Base-by-base conservation (phyloP, 2,888 invertebrate genomes). In the Hetaerina titia region DNA sequence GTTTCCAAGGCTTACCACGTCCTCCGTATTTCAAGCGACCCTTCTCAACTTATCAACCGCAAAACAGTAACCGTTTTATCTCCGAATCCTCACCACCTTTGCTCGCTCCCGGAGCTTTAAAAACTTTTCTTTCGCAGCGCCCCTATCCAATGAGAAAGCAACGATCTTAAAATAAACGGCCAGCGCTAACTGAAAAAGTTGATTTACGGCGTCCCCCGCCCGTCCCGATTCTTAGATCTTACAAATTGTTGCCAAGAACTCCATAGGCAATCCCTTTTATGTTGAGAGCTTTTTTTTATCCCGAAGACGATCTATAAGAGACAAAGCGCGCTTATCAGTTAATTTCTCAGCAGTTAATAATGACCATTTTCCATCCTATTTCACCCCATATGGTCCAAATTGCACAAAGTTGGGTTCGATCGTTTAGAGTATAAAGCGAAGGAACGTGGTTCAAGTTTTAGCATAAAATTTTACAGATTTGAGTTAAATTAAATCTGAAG, bases 51-150 rank as follows among this genome's bases (percentile, higher is more conserved):
- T 89, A 89, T 89, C 89, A 89, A 89, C 89, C 57, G 58, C 89
- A 89, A 89, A 89, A 89, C 89, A 89, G 89, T 89, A 57, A 89
- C 89, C 57, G 89, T 89, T 89, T 89, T 89, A 89, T 89, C 89
- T 89, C 89, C 58, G 89, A 89, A 89, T 89, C 89, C 89, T n/a
- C 58, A n/a, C 89, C 57, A 58, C 57, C 89, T 58, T 56, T 57
- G n/a, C 57, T 13, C 22, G 57, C 89, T 58, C 57, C 25, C 58
- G 13, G 57, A 13, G 89, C 89, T 89, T 89, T 58, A 58, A 89
- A 89, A 89, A 89, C 89, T 89, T 89, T 89, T 89, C 57, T n/a
- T 19, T 58, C 89, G 56, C 58, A 11, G 56, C 31, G 7, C n/a
- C 89, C n/a, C 89, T 6, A n/a, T 56, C 89, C 89, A 58, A 89